Conservation (phyloP, 1,140 invertebrate genomes). For the Aphelenchoides fujianensis region DNA sequence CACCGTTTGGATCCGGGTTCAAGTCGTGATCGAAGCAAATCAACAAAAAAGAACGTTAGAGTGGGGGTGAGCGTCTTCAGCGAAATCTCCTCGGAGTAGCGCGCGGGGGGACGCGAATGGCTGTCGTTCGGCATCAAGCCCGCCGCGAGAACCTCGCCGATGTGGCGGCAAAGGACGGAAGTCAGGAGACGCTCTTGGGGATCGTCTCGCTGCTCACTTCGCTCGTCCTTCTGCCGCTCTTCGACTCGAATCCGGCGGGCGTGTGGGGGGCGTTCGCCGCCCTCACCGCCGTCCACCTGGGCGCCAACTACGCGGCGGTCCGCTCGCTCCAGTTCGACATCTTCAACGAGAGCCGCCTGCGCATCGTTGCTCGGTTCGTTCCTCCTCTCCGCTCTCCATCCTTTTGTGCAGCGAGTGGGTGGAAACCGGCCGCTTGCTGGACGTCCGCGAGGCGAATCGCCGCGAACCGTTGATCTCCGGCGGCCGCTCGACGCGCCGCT, state of each 20-base stretch:
- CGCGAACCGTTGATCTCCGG: not conserved
- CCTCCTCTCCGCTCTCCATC: not conserved
- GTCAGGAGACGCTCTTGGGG: conserved; percentile 84
- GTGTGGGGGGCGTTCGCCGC: conserved; percentile 72
- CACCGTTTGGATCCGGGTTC: too few relatives aligned
- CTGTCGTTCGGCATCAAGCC: conserved; percentile 81
- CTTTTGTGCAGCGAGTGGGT: conserved; percentile 5
- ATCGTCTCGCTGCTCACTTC: conserved; percentile 32
- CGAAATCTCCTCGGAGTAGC: conserved; percentile 83
- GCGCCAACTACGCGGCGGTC: conserved; percentile 59
- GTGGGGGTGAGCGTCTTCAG: too few relatives aligned
- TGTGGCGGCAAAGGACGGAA: conserved; percentile 89
- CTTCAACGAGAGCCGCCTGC: conserved; percentile 13
- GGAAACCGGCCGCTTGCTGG: conserved; percentile 5
- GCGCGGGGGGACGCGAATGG: conserved; percentile 82
- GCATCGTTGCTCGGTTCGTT: conserved; percentile 10
- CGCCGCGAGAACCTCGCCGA: conserved; percentile 67
- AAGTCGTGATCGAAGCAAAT: too few relatives aligned
- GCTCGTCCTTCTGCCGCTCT: conserved; percentile 44
- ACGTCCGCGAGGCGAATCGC: not conserved
- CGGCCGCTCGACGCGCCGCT: not conserved
- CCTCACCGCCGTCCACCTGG: conserved; percentile 77
- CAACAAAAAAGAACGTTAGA: too few relatives aligned
- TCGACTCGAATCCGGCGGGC: conserved; percentile 65
- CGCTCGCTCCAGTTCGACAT: conserved; percentile 1